Evolutionary conservation across 2,113 vertebrate genomes (phyloP), one percentile per base, ranked within the genome.

Genomic region (Daubentonia madagascariensis): DNA sequence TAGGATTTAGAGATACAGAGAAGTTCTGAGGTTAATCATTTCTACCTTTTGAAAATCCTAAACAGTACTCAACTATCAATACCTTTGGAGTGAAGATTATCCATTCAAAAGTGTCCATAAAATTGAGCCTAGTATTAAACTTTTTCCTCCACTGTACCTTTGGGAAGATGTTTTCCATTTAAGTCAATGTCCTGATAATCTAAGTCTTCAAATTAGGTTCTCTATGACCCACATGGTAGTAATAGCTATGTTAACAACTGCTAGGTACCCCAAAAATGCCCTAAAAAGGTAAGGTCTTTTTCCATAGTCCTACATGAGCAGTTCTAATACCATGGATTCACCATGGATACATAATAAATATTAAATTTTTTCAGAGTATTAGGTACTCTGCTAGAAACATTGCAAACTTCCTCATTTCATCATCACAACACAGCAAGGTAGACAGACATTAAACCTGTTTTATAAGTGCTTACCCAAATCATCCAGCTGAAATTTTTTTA

Each of bases 21-120:
- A 78, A 89, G 40, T 81, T 79, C 32, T 57, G 7, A 68, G 9
- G 17, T 11, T 79, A 80, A 80, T 52, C 65, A 85, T 89, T 85
- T 91, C 65, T 67, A n/a, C 23, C 4, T 85, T 40, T 81, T 96
- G 90, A 85, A 86, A 97, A 94, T 76, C 20, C 59, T 93, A 93
- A 86, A 89, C 54, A 95, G 86, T 37, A 89, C 2, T 45, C 35
- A 93, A 80, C 6, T 89, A 84, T 52, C 35, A 61, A 68, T 81
- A 86, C 84, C 91, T 87, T n/a, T 97, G 32, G n/a, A 91, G 45
- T 78, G 28, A 97, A 84, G 28, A 91, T 63, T 28, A 89, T 48
- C n/a, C 88, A n/a, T 85, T 93, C 70, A 79, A 79, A 97, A 94
- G 52, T 70, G 22, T 45, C 50, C 68, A 93, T 70, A 85, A 94